Evolutionary conservation across 2,888 invertebrate species (phyloP), one percentile per base, ranked within the genome.

Genomic region (Alloscopus bannaensis): DNA sequence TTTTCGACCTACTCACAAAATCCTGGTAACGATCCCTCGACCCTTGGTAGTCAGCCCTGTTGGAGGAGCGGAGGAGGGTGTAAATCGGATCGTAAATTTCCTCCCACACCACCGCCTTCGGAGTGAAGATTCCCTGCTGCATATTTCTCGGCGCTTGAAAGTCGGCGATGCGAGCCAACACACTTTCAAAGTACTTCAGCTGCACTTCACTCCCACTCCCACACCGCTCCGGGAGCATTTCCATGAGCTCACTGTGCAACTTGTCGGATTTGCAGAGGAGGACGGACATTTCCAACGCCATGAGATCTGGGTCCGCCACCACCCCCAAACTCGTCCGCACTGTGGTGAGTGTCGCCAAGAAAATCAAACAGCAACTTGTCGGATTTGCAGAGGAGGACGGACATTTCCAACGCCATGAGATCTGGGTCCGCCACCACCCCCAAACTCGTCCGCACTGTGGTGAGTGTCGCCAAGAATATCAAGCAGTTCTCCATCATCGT

Each of bases 161-260:
- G 52, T 94, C 93, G 0, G 96, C 94, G 22, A 96, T 90, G 93
- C 93, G 87, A 80, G 93, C 93, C 66, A 96, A 90, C 81, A 95
- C 93, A 64, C 93, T 92, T 88, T 96, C 96, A 87, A 97, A 96
- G 89, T 96, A 95, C 87, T 86, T 87, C 62, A 94, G 94, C 88
- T 95, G 94, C 18, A 94, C 93, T 52, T 83, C 82, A 86, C 94
- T 95, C 18, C 96, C n/a, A 59, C 71, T 72, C 18, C 96, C 97
- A 83, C 96, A 97, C 26, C 96, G 91, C 89, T 98, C 98, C 0
- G 98, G 98, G 94, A 98, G 95, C 81, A 95, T 90, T 88, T 98
- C 98, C 88, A 96, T 92, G 59, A 98, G 90, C 88, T 98, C 97
- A 84, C 96, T 97, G 90, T 98, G 98, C 0, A 97, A 97, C 89